Evolutionary conservation across 2,113 vertebrate genomes (phyloP).

Genomic region (Elephas maximus): DNA sequence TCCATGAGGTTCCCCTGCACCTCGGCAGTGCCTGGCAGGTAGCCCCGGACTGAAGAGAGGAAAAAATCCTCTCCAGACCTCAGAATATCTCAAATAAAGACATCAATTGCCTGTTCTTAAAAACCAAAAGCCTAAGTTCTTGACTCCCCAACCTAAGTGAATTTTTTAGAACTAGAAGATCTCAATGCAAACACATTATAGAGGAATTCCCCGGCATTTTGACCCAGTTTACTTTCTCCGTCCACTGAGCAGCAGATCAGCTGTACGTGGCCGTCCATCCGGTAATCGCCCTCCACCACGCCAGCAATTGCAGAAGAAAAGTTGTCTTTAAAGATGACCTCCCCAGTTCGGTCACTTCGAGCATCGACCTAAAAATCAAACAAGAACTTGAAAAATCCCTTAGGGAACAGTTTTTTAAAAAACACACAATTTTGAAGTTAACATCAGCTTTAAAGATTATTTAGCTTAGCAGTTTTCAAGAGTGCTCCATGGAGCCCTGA

Average conservation of each 20-base stretch:
- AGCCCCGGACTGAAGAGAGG: slow-evolving; percentile 94
- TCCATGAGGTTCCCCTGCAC: slow-evolving; percentile 95
- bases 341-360: slow-evolving; percentile 96
- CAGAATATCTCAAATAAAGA: not conserved
- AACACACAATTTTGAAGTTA: not conserved
- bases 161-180: not conserved
- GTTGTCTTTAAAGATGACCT: slow-evolving; percentile 99
- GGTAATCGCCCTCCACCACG: slow-evolving; percentile 97
- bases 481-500: not conserved
- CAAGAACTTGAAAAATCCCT: not conserved
- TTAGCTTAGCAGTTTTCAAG: not conserved
- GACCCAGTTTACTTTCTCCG: slow-evolving; percentile 93
- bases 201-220: not conserved
- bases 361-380: slow-evolving; percentile 94
- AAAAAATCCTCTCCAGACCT: not conserved
- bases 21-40: slow-evolving; percentile 95
- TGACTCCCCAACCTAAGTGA: not conserved
- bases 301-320: slow-evolving; percentile 96
- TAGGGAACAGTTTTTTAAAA: not conserved
- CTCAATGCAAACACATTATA: not conserved
- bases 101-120: not conserved
- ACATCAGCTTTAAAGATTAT: not conserved
- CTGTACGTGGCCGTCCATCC: slow-evolving; percentile 96
- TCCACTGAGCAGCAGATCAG: slow-evolving; percentile 97
- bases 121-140: not conserved